Base-by-base conservation (phyloP, 1,140 invertebrate species). In the Solen grandis region DNA sequence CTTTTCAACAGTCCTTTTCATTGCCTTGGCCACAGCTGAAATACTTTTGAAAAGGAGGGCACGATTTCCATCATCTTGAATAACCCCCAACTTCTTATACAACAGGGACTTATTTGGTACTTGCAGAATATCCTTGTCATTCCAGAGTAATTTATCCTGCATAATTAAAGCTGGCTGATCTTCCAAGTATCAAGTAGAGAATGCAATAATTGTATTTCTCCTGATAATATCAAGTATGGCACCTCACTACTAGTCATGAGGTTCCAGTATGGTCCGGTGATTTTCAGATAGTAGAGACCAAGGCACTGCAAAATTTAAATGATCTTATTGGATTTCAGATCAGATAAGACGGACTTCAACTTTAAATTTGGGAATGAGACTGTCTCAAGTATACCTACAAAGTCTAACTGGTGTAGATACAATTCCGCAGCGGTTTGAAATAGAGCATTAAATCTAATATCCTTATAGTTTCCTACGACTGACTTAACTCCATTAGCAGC, bases 251-350 rank as follows among this genome's bases (percentile, higher is more conserved):
- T 65, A 1, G 81, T 62, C 3, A 79, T 25, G 5, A 83, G n/a
- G 31, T 77, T 83, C 81, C 74, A 77, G 33, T 77, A 83, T 25
- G 68, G 68, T 16, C 81, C 75, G 25, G 75, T 74, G 1, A 81
- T 5, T 38, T 83, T 73, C 0, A 83, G 5, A 36, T 72, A 83
- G 36, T 72, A 57, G 22, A 77, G 33, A 31, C 74, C 68, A 22
- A 83, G 50, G 50, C 66, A 65, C 60, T 72, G 59, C 31, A 82
- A 22, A 5, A 82, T 14, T 0, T 50, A 50, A 22, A 19, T 5
- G 0, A 78, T 33, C 27, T 70, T 33, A 14, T 27, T 8, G 25
- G 35, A 46, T 57, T 66, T 55, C 10, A 66, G 35, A 60, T 83
- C 68, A 16, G 36, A 50, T 57, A 33, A 31, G 29, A 77, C 73